Evolutionary conservation across 2,888 invertebrate genomes (phyloP).

Genomic region (Fragum sueziense): DNA sequence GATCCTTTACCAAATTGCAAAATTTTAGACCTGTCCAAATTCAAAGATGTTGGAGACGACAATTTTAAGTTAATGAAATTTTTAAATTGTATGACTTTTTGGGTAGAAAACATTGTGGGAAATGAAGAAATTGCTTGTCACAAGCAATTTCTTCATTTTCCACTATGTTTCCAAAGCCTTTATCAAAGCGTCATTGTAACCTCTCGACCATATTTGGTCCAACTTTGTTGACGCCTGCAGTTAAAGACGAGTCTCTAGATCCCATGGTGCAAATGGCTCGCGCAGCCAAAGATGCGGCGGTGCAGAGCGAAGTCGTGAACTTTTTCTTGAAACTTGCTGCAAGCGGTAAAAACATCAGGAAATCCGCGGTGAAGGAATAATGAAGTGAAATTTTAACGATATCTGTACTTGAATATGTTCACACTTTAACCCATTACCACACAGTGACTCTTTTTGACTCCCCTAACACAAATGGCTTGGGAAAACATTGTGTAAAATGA

Average conservation of each 20-base stretch:
- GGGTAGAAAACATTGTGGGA: neutral
- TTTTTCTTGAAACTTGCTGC: slow-evolving; percentile 72
- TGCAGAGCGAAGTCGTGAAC: slow-evolving; percentile 89
- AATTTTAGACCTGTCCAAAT: no score
- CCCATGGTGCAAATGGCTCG: slow-evolving; percentile 87
- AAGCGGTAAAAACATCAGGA: slow-evolving; percentile 68
- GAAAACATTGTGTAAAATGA: no score
- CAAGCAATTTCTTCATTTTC: neutral
- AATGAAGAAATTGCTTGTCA: slow-evolving; percentile 1
- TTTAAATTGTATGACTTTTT: no score
- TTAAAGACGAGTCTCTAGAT: slow-evolving; percentile 78
- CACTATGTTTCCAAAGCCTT: neutral
- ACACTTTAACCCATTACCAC: no score
- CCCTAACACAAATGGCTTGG: no score
- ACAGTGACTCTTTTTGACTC: no score
- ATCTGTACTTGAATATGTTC: no score
- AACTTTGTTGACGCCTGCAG: slow-evolving; percentile 91
- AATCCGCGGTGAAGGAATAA: slow-evolving; percentile 36
- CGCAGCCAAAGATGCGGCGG: slow-evolving; percentile 97
- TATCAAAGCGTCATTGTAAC: slow-evolving; percentile 87
- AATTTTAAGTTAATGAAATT: neutral
- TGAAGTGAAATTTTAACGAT: no score
- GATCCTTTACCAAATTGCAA: no score
- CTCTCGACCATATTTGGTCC: slow-evolving; percentile 98
- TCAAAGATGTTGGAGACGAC: neutral